Conservation (phyloP, 1,140 invertebrate species). For the Dendroctonus ponderosae region DNA sequence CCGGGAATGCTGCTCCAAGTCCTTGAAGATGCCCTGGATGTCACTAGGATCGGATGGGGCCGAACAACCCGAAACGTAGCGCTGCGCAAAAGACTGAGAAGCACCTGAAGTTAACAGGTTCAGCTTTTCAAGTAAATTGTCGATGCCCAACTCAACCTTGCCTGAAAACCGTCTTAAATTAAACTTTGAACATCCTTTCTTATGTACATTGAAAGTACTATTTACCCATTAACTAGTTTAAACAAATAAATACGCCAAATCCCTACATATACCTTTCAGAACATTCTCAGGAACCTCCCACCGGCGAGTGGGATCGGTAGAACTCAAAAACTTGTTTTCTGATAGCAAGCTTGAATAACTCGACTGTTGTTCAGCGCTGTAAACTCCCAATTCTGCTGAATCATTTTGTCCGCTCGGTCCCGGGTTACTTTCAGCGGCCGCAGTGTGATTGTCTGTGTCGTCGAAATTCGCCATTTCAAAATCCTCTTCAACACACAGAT, state of each 20-base stretch:
- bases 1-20: constrained; percentile 35
- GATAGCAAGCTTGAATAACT: neutral
- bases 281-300: neutral
- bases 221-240: neutral
- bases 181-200: neutral
- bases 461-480: constrained; percentile 45
- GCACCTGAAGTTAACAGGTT: constrained; percentile 37
- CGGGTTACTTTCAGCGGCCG: too few relatives aligned
- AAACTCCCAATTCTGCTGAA: too few relatives aligned
- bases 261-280: neutral
- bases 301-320: too few relatives aligned
- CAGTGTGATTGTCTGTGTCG: constrained; percentile 2
- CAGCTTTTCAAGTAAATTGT: constrained; percentile 45
- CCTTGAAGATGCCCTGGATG: constrained; percentile 37
- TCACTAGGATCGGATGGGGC: constrained; percentile 15
- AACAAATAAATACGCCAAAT: neutral
- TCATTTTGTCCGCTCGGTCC: too few relatives aligned
- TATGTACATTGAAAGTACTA: neutral
- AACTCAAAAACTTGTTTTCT: neutral
- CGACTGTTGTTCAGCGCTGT: neutral
- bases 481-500: constrained; percentile 48
- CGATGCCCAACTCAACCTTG: constrained; percentile 39
- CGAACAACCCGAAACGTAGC: constrained; percentile 47
- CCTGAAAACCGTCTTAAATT: constrained; percentile 21
- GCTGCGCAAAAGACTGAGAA: constrained; percentile 29